Base-by-base conservation (phyloP, 1,140 invertebrate species). In the Psilanteris sp. region DNA sequence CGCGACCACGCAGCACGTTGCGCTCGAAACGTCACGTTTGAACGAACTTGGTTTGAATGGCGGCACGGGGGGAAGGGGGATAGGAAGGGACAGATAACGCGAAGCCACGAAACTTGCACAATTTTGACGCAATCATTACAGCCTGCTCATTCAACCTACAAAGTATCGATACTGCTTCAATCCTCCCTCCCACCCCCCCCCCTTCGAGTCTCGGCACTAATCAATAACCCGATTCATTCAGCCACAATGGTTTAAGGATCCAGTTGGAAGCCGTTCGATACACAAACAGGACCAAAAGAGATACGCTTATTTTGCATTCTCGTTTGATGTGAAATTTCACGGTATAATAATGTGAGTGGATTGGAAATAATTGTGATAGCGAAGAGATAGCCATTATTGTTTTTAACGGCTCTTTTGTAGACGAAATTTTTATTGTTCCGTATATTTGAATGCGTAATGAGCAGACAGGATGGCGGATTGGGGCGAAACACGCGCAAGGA, bases 1-100 rank as follows among this genome's bases (percentile, higher is more conserved):
- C 74, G 74, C 74, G 74, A 72, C 74, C 67, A 72, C 67, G 67
- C 62, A 68, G 62, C 68, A 31, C 61, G 62, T n/a, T 48, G 62
- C 62, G 67, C 46, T 67, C 54, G 18, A 0, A 48, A 29, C 72
- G 62, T 75, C 36, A 75, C 64, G 72, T 62, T 57, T 68, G 31
- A 74, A 74, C 57, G 64, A 68, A 36, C 22, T n/a, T n/a, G n/a
- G n/a, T n/a, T n/a, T n/a, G n/a, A n/a, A n/a, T 18, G 9, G 7
- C 11, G 18, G n/a, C 22, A 7, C 26, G 8, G 31, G n/a, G 20
- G 13, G 18, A 20, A 11, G 2, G 1, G 27, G 36, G 52, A 55
- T n/a, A n/a, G n/a, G n/a, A n/a, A n/a, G n/a, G n/a, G n/a, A n/a
- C n/a, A n/a, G n/a, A n/a, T 8, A 7, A 5, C 0, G n/a, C 3